Evolutionary conservation across 2,113 vertebrate genomes (phyloP).

Genomic region (Gallinago undulata): DNA sequence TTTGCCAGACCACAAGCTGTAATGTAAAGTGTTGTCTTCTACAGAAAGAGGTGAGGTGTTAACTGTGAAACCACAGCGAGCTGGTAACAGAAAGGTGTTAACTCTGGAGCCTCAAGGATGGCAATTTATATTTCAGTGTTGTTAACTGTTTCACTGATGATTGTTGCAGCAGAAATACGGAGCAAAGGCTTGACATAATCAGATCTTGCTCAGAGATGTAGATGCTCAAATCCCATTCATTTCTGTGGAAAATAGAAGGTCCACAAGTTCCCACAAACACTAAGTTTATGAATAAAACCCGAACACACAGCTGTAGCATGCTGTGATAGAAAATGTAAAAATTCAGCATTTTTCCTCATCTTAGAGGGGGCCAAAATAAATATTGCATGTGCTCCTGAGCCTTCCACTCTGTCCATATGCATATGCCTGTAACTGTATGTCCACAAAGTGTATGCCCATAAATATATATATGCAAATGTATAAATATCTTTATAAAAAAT

Average conservation of each 20-base stretch:
- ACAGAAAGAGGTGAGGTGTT: neutral
- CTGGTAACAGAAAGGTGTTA: neutral
- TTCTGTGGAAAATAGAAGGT: neutral
- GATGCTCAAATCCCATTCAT: neutral
- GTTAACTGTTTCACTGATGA: neutral
- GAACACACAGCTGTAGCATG: neutral
- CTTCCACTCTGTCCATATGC: neutral
- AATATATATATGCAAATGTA: neutral
- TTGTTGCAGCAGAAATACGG: neutral
- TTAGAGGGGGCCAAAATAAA: neutral
- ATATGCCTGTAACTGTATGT: neutral
- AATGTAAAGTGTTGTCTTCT: constrained; percentile 29
- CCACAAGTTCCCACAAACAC: neutral
- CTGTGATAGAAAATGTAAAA: neutral
- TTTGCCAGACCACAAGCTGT: neutral
- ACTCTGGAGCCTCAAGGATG: neutral
- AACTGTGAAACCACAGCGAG: neutral
- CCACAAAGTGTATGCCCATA: neutral
- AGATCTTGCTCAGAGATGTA: neutral
- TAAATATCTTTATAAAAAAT: neutral
- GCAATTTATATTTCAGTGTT: neutral
- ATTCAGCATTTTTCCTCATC: neutral
- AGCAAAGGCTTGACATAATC: neutral
- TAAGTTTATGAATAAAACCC: neutral
- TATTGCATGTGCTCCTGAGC: neutral